Evolutionary conservation across 2,113 vertebrate genomes (phyloP).

Genomic region (Hyaena hyaena): DNA sequence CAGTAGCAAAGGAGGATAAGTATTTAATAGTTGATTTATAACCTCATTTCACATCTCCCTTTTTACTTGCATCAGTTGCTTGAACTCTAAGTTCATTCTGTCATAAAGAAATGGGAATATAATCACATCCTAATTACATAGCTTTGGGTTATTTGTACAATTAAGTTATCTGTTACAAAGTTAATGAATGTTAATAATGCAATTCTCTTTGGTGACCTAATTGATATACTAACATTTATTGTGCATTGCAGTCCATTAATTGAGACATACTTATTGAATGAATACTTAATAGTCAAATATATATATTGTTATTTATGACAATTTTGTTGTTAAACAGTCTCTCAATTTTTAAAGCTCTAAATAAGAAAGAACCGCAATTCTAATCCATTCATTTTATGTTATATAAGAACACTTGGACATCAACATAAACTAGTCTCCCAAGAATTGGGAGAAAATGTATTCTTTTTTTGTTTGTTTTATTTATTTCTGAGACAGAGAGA

Average conservation of each 20-base stretch:
- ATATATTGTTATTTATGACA: conserved; percentile 41
- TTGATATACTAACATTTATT: conserved; percentile 68
- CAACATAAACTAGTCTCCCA: conserved; percentile 61
- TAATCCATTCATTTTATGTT: conserved; percentile 67
- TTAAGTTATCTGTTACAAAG: conserved; percentile 77
- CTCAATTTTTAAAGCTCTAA: conserved; percentile 42
- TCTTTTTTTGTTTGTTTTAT: background rate
- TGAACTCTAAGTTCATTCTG: conserved; percentile 70
- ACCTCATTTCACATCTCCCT: conserved; percentile 63
- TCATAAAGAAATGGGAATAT: conserved; percentile 80
- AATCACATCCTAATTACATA: conserved; percentile 80
- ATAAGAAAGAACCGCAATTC: conserved; percentile 65
- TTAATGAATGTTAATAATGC: conserved; percentile 77
- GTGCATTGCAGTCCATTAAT: conserved; percentile 54
- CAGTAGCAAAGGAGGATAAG: background rate
- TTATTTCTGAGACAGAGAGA: no score
- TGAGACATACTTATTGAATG: conserved; percentile 42
- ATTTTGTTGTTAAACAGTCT: conserved; percentile 60
- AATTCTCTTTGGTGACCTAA: conserved; percentile 68
- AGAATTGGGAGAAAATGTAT: conserved; percentile 62
- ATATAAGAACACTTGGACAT: conserved; percentile 63
- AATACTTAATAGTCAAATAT: conserved; percentile 56
- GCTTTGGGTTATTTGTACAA: conserved; percentile 79
- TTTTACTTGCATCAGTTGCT: conserved; percentile 67
- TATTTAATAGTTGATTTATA: conserved; percentile 72